Evolutionary conservation across 2,797 vertebrate species (phyloP).

Genomic region (Manis pentadactyla): DNA sequence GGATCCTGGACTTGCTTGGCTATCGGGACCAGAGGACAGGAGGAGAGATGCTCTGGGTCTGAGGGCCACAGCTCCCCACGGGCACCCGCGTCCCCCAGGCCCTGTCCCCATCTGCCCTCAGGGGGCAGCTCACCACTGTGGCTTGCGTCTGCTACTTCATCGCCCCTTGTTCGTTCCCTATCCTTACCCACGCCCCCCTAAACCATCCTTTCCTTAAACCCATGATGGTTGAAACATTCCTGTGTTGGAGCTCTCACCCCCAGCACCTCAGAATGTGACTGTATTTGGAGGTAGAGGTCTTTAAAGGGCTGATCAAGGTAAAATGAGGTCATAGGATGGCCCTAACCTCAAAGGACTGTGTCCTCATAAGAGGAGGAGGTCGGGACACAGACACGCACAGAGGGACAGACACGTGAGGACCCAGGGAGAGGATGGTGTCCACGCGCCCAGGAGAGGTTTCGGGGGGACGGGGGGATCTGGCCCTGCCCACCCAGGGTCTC

Average conservation of each 20-base stretch:
- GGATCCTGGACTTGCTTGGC: rapidly evolving
- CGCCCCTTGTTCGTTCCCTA: no score
- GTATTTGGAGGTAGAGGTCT: background rate
- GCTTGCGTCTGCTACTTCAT: rapidly evolving
- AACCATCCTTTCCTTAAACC: no score
- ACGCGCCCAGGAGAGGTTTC: background rate
- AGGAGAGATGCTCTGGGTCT: background rate
- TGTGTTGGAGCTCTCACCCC: no score
- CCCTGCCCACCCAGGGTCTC: rapidly evolving
- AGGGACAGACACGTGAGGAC: rapidly evolving
- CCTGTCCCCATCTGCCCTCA: background rate
- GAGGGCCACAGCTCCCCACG: no score
- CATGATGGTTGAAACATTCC: background rate
- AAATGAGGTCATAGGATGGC: background rate
- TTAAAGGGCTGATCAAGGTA: background rate
- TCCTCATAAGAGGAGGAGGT: background rate
- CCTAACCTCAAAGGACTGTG: rapidly evolving
- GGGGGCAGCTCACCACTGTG: no score
- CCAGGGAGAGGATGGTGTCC: rapidly evolving
- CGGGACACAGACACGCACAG: rapidly evolving
- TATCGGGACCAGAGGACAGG: background rate
- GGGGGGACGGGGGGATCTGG: rapidly evolving
- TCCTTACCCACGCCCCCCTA: background rate
- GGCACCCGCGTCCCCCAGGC: background rate
- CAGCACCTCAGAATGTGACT: background rate